These are phyloP conservation scores for Chironomus riparius DNA, from an alignment of 2,888 invertebrate genomes.

Conservation along the genomic window DNA sequence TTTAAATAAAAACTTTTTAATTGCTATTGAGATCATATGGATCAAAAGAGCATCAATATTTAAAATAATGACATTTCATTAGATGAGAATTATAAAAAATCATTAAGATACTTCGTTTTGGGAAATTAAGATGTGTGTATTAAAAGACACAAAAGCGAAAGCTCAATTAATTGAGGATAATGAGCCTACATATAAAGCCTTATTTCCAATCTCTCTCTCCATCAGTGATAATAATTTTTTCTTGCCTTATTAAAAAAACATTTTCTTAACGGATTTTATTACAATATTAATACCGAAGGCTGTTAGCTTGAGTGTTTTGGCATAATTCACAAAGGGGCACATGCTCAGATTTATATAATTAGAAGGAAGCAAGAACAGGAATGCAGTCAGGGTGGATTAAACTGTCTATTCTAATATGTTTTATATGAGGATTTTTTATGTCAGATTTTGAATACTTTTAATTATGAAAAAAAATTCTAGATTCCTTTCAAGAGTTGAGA, in stretches of 20 bases:
- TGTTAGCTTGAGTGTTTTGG: not conserved
- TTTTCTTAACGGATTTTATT: not conserved
- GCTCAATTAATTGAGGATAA: not conserved
- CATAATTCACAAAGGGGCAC: not conserved
- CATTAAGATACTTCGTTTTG: too few species aligned
- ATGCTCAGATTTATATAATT: not conserved
- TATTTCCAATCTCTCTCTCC: not conserved
- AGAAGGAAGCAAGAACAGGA: not conserved
- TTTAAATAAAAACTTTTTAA: not conserved
- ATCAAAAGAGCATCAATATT: not conserved
- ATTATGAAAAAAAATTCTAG: too few species aligned
- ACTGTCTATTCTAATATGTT: too few species aligned
- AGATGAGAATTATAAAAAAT: too few species aligned
- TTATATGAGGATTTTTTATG: too few species aligned
- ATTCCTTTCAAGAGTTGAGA: too few species aligned
- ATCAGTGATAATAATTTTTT: not conserved
- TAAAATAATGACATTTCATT: not conserved
- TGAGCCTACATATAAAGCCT: not conserved
- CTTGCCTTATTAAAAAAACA: slow-evolving; percentile 4
- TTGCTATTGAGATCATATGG: not conserved
- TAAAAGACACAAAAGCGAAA: not conserved
- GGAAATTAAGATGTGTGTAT: not conserved
- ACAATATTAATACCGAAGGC: not conserved
- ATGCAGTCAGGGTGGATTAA: too few species aligned
- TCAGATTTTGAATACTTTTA: too few species aligned